Evolutionary conservation across 2,113 vertebrate species (phyloP).

Genomic region (Trachemys scripta): DNA sequence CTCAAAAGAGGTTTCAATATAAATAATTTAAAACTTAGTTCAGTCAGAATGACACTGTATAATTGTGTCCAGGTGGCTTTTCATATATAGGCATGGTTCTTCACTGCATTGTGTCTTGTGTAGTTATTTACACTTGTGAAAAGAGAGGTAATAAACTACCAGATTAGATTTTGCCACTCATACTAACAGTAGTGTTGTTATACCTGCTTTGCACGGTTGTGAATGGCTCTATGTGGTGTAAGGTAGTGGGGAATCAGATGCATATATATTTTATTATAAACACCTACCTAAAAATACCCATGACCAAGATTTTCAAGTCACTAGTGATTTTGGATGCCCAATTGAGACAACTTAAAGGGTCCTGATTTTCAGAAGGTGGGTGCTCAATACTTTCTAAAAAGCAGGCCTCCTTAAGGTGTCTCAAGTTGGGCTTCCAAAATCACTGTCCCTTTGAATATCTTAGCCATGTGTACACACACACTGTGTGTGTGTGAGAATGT

Average conservation of each 20-base stretch:
- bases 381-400: background rate
- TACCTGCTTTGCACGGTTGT: background rate
- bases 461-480: background rate
- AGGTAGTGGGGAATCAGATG: background rate
- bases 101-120: background rate
- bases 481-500: background rate
- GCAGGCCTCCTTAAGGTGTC: background rate
- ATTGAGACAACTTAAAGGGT: background rate
- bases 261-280: background rate
- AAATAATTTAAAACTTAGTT: background rate
- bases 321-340: background rate
- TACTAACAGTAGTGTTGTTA: accelerated
- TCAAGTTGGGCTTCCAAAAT: background rate
- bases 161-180: background rate
- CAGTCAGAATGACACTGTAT: background rate
- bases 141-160: background rate
- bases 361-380: background rate
- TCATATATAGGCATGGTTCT: background rate
- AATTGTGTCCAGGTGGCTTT: background rate
- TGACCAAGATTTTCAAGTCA: background rate
- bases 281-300: background rate
- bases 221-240: background rate
- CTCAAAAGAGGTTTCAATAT: background rate
- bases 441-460: background rate
- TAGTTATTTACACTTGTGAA: background rate